A percentile compares a stretch with the other conserved stretches of the same genome.
These are phyloP conservation scores for Caenorhabditis sp. DNA, from an alignment of 2,888 invertebrate species.

Conservation along the genomic window DNA sequence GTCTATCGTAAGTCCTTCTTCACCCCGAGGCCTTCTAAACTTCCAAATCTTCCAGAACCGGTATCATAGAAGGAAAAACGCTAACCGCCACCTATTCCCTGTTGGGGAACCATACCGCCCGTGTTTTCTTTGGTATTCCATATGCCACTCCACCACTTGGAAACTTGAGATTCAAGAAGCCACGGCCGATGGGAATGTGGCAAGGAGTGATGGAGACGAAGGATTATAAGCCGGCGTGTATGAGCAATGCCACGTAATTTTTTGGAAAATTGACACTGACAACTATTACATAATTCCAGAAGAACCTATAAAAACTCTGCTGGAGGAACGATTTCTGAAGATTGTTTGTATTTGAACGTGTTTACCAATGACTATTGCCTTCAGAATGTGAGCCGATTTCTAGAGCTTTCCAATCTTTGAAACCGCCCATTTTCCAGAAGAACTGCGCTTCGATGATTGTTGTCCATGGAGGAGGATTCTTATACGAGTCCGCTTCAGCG, in stretches of 20 bases:
- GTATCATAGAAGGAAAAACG: slow-evolving; percentile 22
- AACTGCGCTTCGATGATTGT: slow-evolving; percentile 62
- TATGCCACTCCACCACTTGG: slow-evolving; percentile 48
- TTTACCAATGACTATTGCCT: slow-evolving; percentile 63
- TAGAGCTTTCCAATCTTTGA: background rate
- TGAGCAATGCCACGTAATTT: slow-evolving; percentile 32
- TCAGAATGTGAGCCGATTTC: slow-evolving; percentile 29
- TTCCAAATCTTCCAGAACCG: slow-evolving; percentile 25
- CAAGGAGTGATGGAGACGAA: slow-evolving; percentile 55
- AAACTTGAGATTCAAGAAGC: slow-evolving; percentile 41
- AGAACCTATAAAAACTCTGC: slow-evolving; percentile 45
- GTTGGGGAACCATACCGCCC: slow-evolving; percentile 52
- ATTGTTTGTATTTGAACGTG: slow-evolving; percentile 65
- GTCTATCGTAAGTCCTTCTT: background rate
- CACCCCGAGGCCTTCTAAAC: background rate
- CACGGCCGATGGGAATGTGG: slow-evolving; percentile 48
- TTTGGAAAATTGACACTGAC: too few species aligned
- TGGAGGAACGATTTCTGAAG: slow-evolving; percentile 56
- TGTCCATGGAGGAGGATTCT: slow-evolving; percentile 61
- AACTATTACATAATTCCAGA: too few species aligned
- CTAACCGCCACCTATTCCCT: slow-evolving; percentile 33
- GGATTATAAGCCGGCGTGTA: slow-evolving; percentile 61
- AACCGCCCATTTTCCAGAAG: slow-evolving; percentile 43
- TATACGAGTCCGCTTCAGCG: slow-evolving; percentile 47
- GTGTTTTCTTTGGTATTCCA: slow-evolving; percentile 58